Percentiles rank a stretch among this genome's conserved stretches.
phyloP scores from a whole-genome alignment of 2,797 vertebrate genomes.

The Hemitrygon akajei region DNA sequence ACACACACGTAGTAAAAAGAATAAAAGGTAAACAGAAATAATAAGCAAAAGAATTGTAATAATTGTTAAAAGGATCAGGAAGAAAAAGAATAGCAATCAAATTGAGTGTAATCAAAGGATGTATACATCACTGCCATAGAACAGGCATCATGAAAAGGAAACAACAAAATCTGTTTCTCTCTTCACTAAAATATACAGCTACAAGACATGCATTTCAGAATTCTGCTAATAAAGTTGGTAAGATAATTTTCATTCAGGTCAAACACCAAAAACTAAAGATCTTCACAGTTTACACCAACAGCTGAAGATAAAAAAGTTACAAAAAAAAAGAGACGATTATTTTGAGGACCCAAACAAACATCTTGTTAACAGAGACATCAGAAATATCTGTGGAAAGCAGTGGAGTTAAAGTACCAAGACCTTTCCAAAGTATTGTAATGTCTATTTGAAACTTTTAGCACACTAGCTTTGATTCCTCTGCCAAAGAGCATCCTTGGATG shows the following conservation, averaged over 20 bases:
- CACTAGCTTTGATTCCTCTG: not conserved
- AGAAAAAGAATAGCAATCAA: not conserved
- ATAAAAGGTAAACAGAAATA: not conserved
- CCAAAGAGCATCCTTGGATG: not conserved
- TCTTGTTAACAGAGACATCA: not conserved
- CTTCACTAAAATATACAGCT: not conserved
- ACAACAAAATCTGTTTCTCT: not conserved
- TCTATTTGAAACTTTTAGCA: not conserved
- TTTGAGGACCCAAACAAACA: not conserved
- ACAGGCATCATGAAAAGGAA: not conserved
- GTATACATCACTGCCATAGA: too few species aligned
- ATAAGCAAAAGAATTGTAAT: not conserved
- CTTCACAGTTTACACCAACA: not conserved
- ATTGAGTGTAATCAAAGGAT: not conserved
- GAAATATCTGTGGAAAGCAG: not conserved
- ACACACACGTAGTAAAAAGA: not conserved
- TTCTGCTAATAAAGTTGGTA: not conserved
- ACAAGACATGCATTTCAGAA: not conserved
- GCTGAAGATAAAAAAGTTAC: not conserved
- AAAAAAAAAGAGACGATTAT: not conserved
- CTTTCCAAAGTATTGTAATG: not conserved
- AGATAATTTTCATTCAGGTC: not conserved
- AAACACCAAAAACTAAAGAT: not conserved
- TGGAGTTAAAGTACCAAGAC: not conserved
- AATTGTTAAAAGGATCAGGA: not conserved